Percentiles rank a stretch among this genome's conserved stretches.
phyloP scores from a whole-genome alignment of 2,113 vertebrate species.

The Enhydra lutris region DNA sequence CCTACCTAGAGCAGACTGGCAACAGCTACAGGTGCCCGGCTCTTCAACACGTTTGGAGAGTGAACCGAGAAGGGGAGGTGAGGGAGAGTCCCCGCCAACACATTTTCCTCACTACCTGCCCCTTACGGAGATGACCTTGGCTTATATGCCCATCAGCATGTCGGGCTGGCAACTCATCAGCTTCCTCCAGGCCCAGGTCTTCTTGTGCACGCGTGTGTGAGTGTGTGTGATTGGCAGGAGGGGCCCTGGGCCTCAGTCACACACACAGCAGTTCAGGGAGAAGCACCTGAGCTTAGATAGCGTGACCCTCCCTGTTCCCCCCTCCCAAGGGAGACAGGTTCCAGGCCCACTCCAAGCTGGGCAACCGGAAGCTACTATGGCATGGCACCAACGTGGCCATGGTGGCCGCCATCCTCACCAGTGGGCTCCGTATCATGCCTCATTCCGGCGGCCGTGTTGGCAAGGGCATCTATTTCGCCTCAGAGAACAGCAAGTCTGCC shows the following conservation, averaged over 20 bases:
- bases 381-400: slow-evolving; percentile 92
- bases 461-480: slow-evolving; percentile 93
- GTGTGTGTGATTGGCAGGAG: not conserved
- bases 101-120: not conserved
- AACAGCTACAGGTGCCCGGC: rapidly evolving
- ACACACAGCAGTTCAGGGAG: not conserved
- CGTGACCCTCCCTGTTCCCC: not conserved
- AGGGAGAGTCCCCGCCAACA: not conserved
- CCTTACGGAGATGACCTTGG: not conserved
- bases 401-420: slow-evolving; percentile 92
- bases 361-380: slow-evolving; percentile 92
- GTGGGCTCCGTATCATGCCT: slow-evolving; percentile 93
- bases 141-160: not conserved
- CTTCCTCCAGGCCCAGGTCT: not conserved
- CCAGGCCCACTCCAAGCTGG: slow-evolving; percentile 80
- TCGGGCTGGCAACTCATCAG: not conserved
- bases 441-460: slow-evolving; percentile 92
- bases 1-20: slow-evolving; percentile 84
- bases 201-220: not conserved
- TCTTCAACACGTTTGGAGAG: slow-evolving; percentile 89
- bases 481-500: slow-evolving; percentile 91
- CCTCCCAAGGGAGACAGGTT: slow-evolving; percentile 84
- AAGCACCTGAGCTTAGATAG: not conserved
- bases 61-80: slow-evolving; percentile 89
- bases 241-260: not conserved